Percentiles rank a stretch among this genome's conserved stretches.
phyloP scores from a whole-genome alignment of 2,888 invertebrate genomes.

The Apamea crenata region DNA sequence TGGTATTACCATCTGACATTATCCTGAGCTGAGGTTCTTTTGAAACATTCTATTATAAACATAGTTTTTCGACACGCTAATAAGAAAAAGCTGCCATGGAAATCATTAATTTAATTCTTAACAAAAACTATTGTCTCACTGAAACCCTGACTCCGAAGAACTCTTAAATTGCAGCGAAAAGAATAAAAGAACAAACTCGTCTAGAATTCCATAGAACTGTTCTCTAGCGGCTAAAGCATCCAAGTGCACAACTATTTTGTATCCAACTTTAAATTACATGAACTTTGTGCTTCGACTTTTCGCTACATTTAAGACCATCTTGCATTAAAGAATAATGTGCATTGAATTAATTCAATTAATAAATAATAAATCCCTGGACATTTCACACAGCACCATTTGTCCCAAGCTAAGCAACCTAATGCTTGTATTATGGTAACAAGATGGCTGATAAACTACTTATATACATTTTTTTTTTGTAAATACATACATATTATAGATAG shows the following conservation, averaged over 20 bases:
- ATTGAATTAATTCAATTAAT: background rate
- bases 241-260: conserved; percentile 5
- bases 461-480: too few species aligned
- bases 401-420: too few species aligned
- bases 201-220: background rate
- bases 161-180: conserved; percentile 2
- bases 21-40: too few species aligned
- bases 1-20: too few species aligned
- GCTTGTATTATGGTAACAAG: too few species aligned
- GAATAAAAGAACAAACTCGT: background rate
- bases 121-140: background rate
- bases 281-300: conserved; percentile 15
- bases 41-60: too few species aligned
- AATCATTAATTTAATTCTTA: background rate
- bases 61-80: too few species aligned
- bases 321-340: conserved; percentile 1
- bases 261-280: conserved; percentile 44
- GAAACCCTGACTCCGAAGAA: background rate
- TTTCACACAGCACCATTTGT: too few species aligned
- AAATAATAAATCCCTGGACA: too few species aligned
- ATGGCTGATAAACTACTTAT: too few species aligned
- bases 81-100: too few species aligned
- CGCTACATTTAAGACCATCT: background rate
- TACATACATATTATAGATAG: too few species aligned
- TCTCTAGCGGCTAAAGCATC: background rate